phyloP scores from a whole-genome alignment of 1,140 invertebrate species.

The Caerostris extrusa region DNA sequence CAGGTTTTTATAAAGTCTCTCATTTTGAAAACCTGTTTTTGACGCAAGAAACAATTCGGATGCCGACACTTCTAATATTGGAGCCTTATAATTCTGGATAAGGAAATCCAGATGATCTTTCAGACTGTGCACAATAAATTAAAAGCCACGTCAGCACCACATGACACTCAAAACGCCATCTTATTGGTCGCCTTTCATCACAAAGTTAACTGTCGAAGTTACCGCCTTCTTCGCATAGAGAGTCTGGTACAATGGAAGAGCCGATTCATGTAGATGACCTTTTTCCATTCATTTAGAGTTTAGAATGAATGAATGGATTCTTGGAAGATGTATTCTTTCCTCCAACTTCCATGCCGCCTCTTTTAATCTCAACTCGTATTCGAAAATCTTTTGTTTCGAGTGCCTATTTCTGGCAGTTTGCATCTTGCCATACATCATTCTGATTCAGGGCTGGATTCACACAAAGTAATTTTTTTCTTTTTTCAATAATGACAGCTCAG shows the following conservation, averaged over 20 bases:
- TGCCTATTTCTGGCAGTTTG: conserved; percentile 54
- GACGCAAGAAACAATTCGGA: conserved; percentile 7
- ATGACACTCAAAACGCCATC: conserved; percentile 43
- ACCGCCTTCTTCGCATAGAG: neutral
- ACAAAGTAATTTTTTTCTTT: neutral
- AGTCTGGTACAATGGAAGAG: conserved; percentile 19
- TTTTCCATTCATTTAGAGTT: conserved; percentile 16
- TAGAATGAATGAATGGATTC: conserved; percentile 44
- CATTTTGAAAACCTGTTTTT: conserved; percentile 23
- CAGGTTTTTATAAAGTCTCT: conserved; percentile 1
- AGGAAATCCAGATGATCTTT: conserved; percentile 41
- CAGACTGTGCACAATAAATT: conserved; percentile 26
- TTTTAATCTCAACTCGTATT: conserved; percentile 35
- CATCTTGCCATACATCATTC: conserved; percentile 41
- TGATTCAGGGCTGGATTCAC: neutral
- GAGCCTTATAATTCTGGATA: conserved; percentile 18
- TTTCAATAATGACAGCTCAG: neutral
- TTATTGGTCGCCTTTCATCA: conserved; percentile 53
- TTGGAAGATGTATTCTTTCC: conserved; percentile 44
- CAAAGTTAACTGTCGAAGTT: conserved; percentile 43
- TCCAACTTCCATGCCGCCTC: conserved; percentile 39
- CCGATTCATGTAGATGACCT: conserved; percentile 47
- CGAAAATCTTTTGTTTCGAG: conserved; percentile 50
- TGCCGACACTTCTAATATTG: neutral
- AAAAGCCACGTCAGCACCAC: conserved; percentile 26